Conservation (phyloP, 2,888 invertebrate genomes). For the Dasypolia templi region DNA sequence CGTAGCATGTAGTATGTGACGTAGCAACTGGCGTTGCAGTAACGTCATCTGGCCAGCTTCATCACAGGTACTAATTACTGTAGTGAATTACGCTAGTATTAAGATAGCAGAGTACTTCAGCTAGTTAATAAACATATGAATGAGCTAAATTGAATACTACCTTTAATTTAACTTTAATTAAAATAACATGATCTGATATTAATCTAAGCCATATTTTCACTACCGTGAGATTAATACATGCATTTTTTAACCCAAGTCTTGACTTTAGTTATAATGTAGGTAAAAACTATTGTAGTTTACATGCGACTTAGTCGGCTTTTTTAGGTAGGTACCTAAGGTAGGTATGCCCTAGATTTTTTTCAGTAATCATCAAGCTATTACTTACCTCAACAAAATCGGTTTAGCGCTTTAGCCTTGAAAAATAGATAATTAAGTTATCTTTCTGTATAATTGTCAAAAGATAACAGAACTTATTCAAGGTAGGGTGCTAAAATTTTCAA, state of each 20-base stretch:
- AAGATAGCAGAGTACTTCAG: too few species aligned
- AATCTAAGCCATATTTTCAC: neutral
- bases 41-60: slow-evolving; percentile 4
- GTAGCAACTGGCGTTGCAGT: slow-evolving; percentile 30
- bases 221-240: neutral
- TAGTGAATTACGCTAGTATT: neutral
- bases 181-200: too few species aligned
- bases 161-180: too few species aligned
- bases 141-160: too few species aligned
- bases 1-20: slow-evolving; percentile 15
- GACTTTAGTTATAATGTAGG: neutral
- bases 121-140: neutral
- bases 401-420: neutral
- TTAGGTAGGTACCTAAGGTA: too few species aligned
- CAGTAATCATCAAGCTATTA: neutral
- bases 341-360: too few species aligned
- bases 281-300: neutral
- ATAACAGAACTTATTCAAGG: too few species aligned
- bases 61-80: neutral
- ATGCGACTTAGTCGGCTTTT: neutral
- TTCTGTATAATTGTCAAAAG: too few species aligned
- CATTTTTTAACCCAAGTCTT: neutral
- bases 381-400: neutral
- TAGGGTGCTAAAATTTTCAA: too few species aligned
- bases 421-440: too few species aligned